A percentile compares a stretch with the other conserved stretches of the same genome.
phyloP scores from a whole-genome alignment of 2,113 vertebrate species.

The Gymnorhina tibicen region DNA sequence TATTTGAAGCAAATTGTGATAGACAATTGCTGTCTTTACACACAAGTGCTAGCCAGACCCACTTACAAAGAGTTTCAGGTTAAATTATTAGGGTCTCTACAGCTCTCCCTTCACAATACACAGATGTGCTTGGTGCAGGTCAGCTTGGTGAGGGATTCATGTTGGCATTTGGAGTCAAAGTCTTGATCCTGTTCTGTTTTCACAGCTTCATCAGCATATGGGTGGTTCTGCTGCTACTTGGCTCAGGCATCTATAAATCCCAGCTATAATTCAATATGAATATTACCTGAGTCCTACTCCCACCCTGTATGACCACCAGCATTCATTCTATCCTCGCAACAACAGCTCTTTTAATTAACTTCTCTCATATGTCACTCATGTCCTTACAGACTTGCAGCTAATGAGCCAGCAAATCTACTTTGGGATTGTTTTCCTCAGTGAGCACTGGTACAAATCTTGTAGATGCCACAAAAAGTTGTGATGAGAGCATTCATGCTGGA shows the following conservation, averaged over 20 bases:
- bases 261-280: neutral
- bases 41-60: neutral
- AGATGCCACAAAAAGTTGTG: neutral
- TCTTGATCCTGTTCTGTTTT: neutral
- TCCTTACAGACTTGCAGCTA: conserved; percentile 1
- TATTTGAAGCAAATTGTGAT: neutral
- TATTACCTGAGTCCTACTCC: neutral
- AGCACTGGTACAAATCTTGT: neutral
- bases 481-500: neutral
- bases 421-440: conserved; percentile 8
- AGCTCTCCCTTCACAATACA: neutral
- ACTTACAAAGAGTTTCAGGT: neutral
- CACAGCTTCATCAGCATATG: neutral
- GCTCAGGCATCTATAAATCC: neutral
- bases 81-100: neutral
- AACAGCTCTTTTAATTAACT: conserved; percentile 45
- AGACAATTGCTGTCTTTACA: neutral
- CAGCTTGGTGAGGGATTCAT: neutral
- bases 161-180: neutral
- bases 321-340: neutral
- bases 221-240: neutral
- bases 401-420: conserved; percentile 36
- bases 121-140: neutral
- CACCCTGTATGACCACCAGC: neutral
- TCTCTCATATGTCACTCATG: neutral